Base-by-base conservation (phyloP, 2,113 vertebrate species). In the Todiramphus chloris region DNA sequence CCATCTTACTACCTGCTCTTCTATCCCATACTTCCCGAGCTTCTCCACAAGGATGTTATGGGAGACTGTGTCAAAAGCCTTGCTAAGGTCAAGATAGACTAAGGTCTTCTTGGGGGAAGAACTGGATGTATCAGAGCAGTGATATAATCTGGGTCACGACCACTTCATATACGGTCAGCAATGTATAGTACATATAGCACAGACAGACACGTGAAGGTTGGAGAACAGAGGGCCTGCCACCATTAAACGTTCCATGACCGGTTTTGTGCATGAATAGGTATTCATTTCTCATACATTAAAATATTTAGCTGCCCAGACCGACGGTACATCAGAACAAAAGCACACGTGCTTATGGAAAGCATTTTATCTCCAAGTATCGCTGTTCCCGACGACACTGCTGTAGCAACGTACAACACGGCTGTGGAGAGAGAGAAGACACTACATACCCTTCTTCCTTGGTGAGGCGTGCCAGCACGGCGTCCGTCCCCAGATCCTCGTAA, bases 371-470 rank as follows among this genome's bases (percentile, higher is more conserved):
- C 15, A 43, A 13, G 35, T 7, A 31, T 13, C 9, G 39, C 30
- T 35, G n/a, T 11, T 28, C 24, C 30, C 3, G 6, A 27, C 0
- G 2, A 62, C 11, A 2, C 6, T 23, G 64, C 64, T 27, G 50
- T 6, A 35, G 35, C 6, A 78, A 70, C 33, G 28, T 28, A 30
- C 41, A 20, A 24, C 24, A 17, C 0, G 14, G 72, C 39, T 31
- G 35, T 1, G 10, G 73, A 19, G 9, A n/a, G 8, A n/a, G 30
- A 50, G 12, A 43, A 50, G 43, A 8, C 43, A 20, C 18, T 39
- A 33, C 8, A 4, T 8, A 39, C 0, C 1, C 24, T 35, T 77
- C 64, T 18, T 27, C 21, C 30, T 43, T 4, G 23, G 27, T 16
- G 43, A 43, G 10, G 31, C 12, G 25, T 35, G 23, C 28, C 44